A percentile compares a stretch with the other conserved stretches of the same genome.
These are phyloP conservation scores for Neoascia interrupta DNA, from an alignment of 2,888 invertebrate genomes.

Conservation along the genomic window DNA sequence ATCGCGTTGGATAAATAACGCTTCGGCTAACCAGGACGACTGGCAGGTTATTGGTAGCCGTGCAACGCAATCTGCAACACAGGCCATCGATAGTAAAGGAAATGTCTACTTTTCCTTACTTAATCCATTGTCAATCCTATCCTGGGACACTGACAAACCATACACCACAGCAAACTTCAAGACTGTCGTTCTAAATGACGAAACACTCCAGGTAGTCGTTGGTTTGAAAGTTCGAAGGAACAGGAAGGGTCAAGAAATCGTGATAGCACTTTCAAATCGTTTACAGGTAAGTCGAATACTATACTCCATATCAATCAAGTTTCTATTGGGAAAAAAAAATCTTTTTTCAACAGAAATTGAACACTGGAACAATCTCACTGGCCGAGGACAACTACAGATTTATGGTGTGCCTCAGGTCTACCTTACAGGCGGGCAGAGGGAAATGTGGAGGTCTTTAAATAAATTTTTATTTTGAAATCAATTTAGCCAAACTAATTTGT, in stretches of 20 bases:
- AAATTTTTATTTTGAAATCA: too few species aligned
- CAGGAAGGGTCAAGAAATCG: conserved; percentile 81
- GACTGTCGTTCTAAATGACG: conserved; percentile 81
- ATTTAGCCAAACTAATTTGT: too few species aligned
- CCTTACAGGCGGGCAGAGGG: neutral
- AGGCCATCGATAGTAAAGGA: conserved; percentile 80
- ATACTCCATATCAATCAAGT: too few species aligned
- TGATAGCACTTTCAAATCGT: conserved; percentile 84
- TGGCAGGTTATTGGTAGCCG: conserved; percentile 81
- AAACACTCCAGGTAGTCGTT: conserved; percentile 85
- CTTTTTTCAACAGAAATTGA: conserved; percentile 23
- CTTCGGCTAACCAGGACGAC: conserved; percentile 79
- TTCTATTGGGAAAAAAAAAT: neutral
- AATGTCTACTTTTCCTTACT: conserved; percentile 82
- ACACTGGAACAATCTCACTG: conserved; percentile 18
- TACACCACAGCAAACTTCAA: conserved; percentile 82
- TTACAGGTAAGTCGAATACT: conserved; percentile 80
- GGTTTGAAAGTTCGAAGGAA: conserved; percentile 84
- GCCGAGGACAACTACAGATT: conserved; percentile 7
- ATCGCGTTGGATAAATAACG: conserved; percentile 77
- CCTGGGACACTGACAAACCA: conserved; percentile 85
- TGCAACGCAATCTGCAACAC: conserved; percentile 85
- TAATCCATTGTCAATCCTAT: conserved; percentile 84
- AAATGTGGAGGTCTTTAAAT: conserved; percentile 6
- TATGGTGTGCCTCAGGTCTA: neutral